Evolutionary conservation across 2,113 vertebrate species (phyloP).

Genomic region (Muntiacus muntjak): DNA sequence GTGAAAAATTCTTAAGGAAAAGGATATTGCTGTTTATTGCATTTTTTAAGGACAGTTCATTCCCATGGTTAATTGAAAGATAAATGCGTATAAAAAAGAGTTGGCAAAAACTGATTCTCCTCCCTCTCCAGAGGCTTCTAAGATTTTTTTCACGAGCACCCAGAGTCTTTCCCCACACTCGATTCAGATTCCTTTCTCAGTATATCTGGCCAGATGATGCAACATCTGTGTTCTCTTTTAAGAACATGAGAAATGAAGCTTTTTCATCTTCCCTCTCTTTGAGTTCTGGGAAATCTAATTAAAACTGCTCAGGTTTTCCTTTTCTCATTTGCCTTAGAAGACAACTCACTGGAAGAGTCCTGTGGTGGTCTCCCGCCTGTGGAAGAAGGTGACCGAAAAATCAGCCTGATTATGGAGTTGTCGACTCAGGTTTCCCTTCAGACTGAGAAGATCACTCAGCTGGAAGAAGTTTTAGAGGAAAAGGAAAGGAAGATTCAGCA

Average conservation of each 20-base stretch:
- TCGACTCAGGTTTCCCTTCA: conserved; percentile 64
- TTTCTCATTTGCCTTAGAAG: conserved; percentile 64
- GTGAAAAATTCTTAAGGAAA: neutral
- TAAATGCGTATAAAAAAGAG: neutral
- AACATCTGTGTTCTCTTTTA: conserved; percentile 40
- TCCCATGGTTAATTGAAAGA: conserved; percentile 31
- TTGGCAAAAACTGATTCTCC: neutral
- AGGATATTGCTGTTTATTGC: neutral
- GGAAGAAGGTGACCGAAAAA: conserved; percentile 16
- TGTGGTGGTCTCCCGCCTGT: neutral
- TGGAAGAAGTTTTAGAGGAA: conserved; percentile 62
- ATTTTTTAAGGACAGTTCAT: conserved; percentile 31
- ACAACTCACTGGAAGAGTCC: neutral
- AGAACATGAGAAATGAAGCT: conserved; percentile 46
- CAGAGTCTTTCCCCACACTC: neutral
- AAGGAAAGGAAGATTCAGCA: conserved; percentile 66
- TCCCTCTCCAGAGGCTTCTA: neutral
- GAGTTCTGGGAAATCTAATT: conserved; percentile 35
- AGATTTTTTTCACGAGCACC: neutral
- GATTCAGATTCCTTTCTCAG: conserved; percentile 35
- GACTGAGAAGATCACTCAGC: conserved; percentile 59
- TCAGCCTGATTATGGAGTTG: conserved; percentile 63
- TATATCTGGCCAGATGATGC: conserved; percentile 1
- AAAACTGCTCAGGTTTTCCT: conserved; percentile 47
- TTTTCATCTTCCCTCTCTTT: conserved; percentile 11